Percentiles rank a stretch among this genome's conserved stretches.
Evolutionary conservation across 2,888 invertebrate genomes (phyloP).

Genomic region (Altica lythri): DNA sequence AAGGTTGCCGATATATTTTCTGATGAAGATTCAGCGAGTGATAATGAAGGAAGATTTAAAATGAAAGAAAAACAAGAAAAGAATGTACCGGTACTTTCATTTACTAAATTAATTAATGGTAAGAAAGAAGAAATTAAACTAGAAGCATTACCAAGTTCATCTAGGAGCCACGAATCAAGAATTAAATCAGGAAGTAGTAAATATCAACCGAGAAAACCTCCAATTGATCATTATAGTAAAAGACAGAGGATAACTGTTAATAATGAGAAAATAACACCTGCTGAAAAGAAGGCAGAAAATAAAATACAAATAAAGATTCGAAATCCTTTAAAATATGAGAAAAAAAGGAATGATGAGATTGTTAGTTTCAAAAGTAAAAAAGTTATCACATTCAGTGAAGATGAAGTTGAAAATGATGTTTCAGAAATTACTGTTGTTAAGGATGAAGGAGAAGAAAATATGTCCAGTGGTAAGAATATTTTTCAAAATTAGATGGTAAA

Average conservation of each 20-base stretch:
- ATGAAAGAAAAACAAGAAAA: slow-evolving; percentile 36
- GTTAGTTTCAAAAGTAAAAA: slow-evolving; percentile 17
- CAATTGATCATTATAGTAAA: background rate
- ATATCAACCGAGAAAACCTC: slow-evolving; percentile 16
- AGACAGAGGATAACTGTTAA: slow-evolving; percentile 33
- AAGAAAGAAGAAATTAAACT: slow-evolving; percentile 33
- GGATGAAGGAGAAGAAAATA: slow-evolving; percentile 37
- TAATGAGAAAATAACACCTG: slow-evolving; percentile 30
- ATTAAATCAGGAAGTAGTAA: slow-evolving; percentile 7
- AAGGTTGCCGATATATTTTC: slow-evolving; percentile 54
- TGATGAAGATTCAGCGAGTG: slow-evolving; percentile 55
- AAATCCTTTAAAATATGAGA: slow-evolving; percentile 52
- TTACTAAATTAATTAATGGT: slow-evolving; percentile 42
- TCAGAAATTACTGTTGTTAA: slow-evolving; percentile 45
- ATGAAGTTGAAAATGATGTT: slow-evolving; percentile 32
- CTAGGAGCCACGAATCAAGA: slow-evolving; percentile 13
- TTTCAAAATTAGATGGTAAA: background rate
- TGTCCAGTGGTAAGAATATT: slow-evolving; percentile 38
- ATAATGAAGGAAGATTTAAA: slow-evolving; percentile 56
- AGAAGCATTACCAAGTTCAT: slow-evolving; percentile 27
- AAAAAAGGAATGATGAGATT: slow-evolving; percentile 30
- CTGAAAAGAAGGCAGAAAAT: slow-evolving; percentile 41
- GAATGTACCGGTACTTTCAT: slow-evolving; percentile 39
- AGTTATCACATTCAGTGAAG: too few relatives aligned
- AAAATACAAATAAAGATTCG: slow-evolving; percentile 55